Base-by-base conservation (phyloP, 2,113 vertebrate species). In the Oncorhynchus clarkii region DNA sequence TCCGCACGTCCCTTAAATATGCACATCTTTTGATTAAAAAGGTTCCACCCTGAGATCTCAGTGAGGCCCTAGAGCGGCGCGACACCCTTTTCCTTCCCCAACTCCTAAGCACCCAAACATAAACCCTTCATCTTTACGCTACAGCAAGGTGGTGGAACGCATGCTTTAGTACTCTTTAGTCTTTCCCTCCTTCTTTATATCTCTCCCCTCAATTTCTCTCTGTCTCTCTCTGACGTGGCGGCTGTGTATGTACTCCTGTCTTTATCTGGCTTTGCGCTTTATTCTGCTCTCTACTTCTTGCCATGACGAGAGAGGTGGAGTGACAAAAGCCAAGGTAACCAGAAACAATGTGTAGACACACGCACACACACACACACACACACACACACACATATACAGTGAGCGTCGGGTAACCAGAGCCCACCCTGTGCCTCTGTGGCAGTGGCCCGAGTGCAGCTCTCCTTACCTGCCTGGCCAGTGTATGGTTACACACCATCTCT, bases 401-500 rank as follows among this genome's bases (percentile, higher is more conserved):
- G 39, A 12, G 69, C 12, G 22, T 71, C 70, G 11, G 78, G 91
- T 92, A 94, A 94, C 90, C 82, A 90, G 90, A 94, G 86, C 88
- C 72, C 84, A 86, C 87, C 85, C 88, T 54, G 78, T 84, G 89
- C 81, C 83, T 84, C 74, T 80, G 76, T 79, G 77, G 77, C 82
- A 83, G 67, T 82, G 82, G 88, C 83, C 81, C 75, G 77, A 84
- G 80, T 82, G 80, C 82, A 66, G 89, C 89, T 93, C 92, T 64
- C 62, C 84, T 93, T 94, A 90, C 93, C 79, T 87, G 85, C 76
- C 73, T 82, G 81, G 73, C 75, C 80, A 71, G 78, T 59, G 87
- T 83, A 90, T 70, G 54, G 90, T 93, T 93, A 90, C 93, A 84
- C 82, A 85, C 78, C 90, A 88, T 93, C 93, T 94, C 91, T 91